A percentile compares a stretch with the other conserved stretches of the same genome.
Evolutionary conservation across 2,113 vertebrate species (phyloP).

Genomic region (Equus quagga): DNA sequence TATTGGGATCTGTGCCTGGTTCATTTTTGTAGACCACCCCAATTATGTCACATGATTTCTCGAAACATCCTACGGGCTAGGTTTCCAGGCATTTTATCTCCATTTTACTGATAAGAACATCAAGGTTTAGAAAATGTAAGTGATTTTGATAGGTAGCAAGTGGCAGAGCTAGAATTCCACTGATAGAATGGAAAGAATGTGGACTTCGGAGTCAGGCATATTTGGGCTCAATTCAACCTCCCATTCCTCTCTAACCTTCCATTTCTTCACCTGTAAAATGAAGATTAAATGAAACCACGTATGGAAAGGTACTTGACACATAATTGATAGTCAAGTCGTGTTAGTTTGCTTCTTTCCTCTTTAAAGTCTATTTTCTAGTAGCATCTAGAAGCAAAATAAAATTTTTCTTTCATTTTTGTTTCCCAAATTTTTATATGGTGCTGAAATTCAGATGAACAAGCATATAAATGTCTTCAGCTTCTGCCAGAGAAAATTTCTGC

Average conservation of each 20-base stretch:
- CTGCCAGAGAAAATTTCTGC: conserved; percentile 42
- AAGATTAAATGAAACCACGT: background rate
- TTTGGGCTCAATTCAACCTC: background rate
- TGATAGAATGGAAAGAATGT: background rate
- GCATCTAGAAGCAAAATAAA: conserved; percentile 1
- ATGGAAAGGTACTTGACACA: background rate
- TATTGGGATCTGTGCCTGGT: background rate
- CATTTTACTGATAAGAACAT: background rate
- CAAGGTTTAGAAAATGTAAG: background rate
- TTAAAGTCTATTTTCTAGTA: conserved; percentile 11
- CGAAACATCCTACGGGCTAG: background rate
- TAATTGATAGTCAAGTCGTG: background rate
- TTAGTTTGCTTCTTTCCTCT: background rate
- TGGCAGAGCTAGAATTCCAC: background rate
- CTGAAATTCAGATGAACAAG: conserved; percentile 16
- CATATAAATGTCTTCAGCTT: conserved; percentile 43
- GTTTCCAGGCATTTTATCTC: background rate
- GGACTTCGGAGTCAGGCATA: background rate
- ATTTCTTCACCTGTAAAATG: conserved; percentile 1
- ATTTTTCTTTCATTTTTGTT: conserved; percentile 26
- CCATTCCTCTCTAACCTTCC: background rate
- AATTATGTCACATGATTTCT: background rate
- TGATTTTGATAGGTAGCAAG: background rate
- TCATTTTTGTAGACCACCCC: background rate
- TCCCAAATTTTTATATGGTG: background rate